Conservation (phyloP, 2,888 invertebrate species). For the Drosophila paucipuncta region DNA sequence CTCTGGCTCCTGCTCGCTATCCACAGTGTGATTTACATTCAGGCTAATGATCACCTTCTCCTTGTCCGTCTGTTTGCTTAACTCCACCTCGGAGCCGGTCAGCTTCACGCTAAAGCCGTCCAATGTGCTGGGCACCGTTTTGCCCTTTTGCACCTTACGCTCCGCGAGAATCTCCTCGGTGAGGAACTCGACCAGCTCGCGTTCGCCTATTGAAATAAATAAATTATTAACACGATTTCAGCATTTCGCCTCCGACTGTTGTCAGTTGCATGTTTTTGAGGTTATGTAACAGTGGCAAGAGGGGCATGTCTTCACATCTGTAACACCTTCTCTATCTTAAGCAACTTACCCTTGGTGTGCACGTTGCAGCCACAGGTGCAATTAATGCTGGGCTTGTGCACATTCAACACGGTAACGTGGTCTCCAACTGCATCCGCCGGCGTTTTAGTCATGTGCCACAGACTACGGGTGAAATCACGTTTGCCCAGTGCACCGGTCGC, state of each 20-base stretch:
- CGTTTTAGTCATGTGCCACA: constrained; percentile 90
- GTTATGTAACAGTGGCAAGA: constrained; percentile 77
- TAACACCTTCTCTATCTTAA: neutral
- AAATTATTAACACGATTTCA: constrained; percentile 25
- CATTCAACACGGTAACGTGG: constrained; percentile 83
- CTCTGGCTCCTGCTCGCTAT: constrained; percentile 91
- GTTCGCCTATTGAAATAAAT: constrained; percentile 88
- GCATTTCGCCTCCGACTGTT: constrained; percentile 28
- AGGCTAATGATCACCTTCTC: constrained; percentile 92
- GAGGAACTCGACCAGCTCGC: constrained; percentile 95
- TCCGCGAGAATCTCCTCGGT: constrained; percentile 97
- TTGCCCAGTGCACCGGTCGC: constrained; percentile 84
- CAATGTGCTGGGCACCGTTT: constrained; percentile 90
- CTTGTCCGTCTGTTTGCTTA: constrained; percentile 90
- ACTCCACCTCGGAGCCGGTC: constrained; percentile 93
- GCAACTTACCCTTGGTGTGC: constrained; percentile 89
- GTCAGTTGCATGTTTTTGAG: constrained; percentile 61
- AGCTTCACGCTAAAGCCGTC: constrained; percentile 93
- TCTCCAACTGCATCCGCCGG: constrained; percentile 80
- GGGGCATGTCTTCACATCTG: constrained; percentile 6
- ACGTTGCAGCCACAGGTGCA: constrained; percentile 91
- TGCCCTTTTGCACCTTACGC: constrained; percentile 92
- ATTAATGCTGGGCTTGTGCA: constrained; percentile 87
- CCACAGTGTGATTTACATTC: constrained; percentile 98
- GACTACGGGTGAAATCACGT: constrained; percentile 89